Percentiles rank a stretch among this genome's conserved stretches.
Evolutionary conservation across 2,797 vertebrate genomes (phyloP).

Genomic region (Myoxocephalus aenaeus): DNA sequence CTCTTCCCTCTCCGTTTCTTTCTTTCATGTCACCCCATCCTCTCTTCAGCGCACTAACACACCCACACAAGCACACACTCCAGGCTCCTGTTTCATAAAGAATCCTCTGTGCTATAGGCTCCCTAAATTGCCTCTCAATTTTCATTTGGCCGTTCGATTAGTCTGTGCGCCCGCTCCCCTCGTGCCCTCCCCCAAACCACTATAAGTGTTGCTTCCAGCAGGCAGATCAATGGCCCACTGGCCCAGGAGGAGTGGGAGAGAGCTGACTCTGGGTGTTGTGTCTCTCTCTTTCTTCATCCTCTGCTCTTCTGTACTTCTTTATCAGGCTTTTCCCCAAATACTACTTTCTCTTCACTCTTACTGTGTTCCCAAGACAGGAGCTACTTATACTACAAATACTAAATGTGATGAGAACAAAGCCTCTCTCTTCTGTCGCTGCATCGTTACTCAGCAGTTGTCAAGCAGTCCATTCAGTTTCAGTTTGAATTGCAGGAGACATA

Average conservation of each 20-base stretch:
- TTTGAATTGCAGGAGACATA: constrained; percentile 24
- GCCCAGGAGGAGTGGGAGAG: constrained; percentile 26
- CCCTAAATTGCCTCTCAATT: constrained; percentile 77
- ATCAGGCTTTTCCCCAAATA: constrained; percentile 21
- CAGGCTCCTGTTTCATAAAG: constrained; percentile 42
- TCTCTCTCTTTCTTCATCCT: constrained; percentile 18
- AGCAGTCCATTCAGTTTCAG: background rate
- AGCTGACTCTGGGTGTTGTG: constrained; percentile 38
- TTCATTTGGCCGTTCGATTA: constrained; percentile 75
- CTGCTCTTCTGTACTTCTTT: constrained; percentile 45
- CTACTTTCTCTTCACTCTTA: background rate
- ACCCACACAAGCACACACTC: constrained; percentile 2
- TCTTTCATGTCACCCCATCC: constrained; percentile 24
- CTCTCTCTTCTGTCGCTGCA: background rate
- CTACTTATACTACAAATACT: background rate
- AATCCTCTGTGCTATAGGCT: constrained; percentile 56
- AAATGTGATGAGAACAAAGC: background rate
- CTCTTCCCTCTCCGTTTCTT: constrained; percentile 30
- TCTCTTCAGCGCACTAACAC: constrained; percentile 27
- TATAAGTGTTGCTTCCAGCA: constrained; percentile 47
- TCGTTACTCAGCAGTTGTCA: no score
- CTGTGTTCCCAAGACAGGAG: background rate
- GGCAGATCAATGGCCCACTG: constrained; percentile 65
- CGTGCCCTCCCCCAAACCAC: constrained; percentile 30
- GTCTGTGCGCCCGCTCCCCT: constrained; percentile 41